phyloP scores from a whole-genome alignment of 2,113 vertebrate species.

The Dasyprocta punctata region DNA sequence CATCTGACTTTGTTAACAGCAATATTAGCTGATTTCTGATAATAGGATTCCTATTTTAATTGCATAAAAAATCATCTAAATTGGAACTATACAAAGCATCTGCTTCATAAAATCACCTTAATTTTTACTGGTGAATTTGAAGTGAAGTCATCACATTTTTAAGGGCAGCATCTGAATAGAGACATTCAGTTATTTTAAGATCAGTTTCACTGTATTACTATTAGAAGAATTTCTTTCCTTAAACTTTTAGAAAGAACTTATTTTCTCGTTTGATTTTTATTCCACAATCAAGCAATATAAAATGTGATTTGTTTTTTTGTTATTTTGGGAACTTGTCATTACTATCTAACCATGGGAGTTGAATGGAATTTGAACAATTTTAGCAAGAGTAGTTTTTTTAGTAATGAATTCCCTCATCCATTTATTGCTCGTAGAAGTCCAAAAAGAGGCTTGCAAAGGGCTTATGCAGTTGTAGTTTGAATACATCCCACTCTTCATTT shows the following conservation, averaged over 20 bases:
- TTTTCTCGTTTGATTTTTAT: conserved; percentile 49
- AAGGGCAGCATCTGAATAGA: not conserved
- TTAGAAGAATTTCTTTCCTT: conserved; percentile 67
- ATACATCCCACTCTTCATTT: not conserved
- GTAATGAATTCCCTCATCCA: not conserved
- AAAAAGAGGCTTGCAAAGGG: not conserved
- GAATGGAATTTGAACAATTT: not conserved
- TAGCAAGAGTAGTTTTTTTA: not conserved
- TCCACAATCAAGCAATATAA: not conserved
- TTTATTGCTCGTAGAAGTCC: not conserved
- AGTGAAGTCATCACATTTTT: conserved; percentile 72
- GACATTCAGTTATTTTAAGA: not conserved
- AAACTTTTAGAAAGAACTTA: conserved; percentile 74
- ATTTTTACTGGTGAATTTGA: conserved; percentile 69
- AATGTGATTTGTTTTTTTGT: conserved; percentile 72
- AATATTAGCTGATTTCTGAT: conserved; percentile 51
- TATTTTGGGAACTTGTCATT: conserved; percentile 61
- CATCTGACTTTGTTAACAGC: not conserved
- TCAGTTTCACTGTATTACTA: conserved; percentile 67
- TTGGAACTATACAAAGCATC: not conserved
- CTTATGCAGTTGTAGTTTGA: not conserved
- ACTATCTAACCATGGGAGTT: not conserved
- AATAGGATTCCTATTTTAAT: conserved; percentile 34
- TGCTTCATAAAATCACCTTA: conserved; percentile 12
- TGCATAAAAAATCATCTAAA: no score